A percentile compares a stretch with the other conserved stretches of the same genome.
phyloP scores from a whole-genome alignment of 2,113 vertebrate genomes.

The Hippolais icterina region DNA sequence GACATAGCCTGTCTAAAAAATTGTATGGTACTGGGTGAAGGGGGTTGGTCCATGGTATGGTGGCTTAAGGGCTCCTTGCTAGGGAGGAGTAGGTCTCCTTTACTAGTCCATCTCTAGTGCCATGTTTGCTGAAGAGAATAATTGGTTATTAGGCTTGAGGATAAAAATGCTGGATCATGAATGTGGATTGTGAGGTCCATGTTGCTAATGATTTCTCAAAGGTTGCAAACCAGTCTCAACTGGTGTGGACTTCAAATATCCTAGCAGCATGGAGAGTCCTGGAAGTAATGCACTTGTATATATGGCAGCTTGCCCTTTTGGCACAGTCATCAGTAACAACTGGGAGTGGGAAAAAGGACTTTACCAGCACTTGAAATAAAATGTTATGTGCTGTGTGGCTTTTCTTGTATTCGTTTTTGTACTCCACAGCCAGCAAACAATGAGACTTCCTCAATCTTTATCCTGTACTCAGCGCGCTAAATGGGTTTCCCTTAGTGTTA shows the following conservation, averaged over 20 bases:
- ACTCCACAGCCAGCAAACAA: neutral
- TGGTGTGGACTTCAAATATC: neutral
- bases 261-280: neutral
- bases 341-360: neutral
- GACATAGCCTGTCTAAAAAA: neutral
- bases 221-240: neutral
- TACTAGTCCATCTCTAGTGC: neutral
- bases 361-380: neutral
- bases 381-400: neutral
- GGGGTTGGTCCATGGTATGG: neutral
- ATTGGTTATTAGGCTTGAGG: neutral
- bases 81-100: neutral
- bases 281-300: neutral
- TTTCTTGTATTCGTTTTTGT: neutral
- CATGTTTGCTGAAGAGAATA: neutral
- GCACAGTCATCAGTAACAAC: neutral
- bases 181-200: neutral
- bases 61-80: neutral
- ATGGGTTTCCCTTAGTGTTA: neutral
- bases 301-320: neutral
- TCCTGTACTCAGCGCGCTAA: neutral
- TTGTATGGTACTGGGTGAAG: neutral
- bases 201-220: neutral
- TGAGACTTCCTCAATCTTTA: conserved; percentile 7
- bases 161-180: neutral